Evolutionary conservation across 1,140 invertebrate genomes (phyloP).

Genomic region (Polypedilum pembai): DNA sequence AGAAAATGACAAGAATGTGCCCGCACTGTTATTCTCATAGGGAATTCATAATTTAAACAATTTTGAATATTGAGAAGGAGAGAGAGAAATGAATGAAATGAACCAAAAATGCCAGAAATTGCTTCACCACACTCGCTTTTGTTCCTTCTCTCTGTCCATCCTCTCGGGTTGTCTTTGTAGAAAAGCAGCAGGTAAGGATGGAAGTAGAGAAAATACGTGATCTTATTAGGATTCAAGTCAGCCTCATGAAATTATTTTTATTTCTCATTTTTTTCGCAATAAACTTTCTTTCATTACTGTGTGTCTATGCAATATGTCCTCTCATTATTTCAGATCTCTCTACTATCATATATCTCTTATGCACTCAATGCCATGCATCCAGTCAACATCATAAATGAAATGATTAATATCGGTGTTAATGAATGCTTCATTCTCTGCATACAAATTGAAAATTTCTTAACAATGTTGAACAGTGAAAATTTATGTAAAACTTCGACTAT

Average conservation of each 20-base stretch:
- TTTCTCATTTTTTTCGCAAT: slow-evolving; percentile 26
- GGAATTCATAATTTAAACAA: neutral
- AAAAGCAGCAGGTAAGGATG: slow-evolving; percentile 12
- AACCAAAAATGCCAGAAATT: slow-evolving; percentile 25
- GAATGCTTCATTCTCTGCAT: too few species aligned
- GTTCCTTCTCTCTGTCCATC: neutral
- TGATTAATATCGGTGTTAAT: too few species aligned
- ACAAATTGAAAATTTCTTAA: too few species aligned
- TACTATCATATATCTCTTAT: too few species aligned
- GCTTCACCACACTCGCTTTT: neutral
- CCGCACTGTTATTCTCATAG: neutral
- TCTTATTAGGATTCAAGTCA: slow-evolving; percentile 24
- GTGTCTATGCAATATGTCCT: neutral
- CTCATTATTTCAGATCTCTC: neutral
- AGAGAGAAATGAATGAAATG: neutral
- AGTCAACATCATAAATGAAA: too few species aligned
- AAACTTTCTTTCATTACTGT: slow-evolving; percentile 25
- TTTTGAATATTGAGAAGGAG: neutral
- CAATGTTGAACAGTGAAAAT: too few species aligned
- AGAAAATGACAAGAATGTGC: neutral
- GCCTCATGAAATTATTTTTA: slow-evolving; percentile 19
- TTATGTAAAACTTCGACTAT: too few species aligned
- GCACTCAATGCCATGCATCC: too few species aligned
- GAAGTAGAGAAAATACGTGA: slow-evolving; percentile 14
- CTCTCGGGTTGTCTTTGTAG: neutral